These are phyloP conservation scores for Hyposoter dolosus DNA, from an alignment of 2,888 invertebrate genomes.

Conservation along the genomic window DNA sequence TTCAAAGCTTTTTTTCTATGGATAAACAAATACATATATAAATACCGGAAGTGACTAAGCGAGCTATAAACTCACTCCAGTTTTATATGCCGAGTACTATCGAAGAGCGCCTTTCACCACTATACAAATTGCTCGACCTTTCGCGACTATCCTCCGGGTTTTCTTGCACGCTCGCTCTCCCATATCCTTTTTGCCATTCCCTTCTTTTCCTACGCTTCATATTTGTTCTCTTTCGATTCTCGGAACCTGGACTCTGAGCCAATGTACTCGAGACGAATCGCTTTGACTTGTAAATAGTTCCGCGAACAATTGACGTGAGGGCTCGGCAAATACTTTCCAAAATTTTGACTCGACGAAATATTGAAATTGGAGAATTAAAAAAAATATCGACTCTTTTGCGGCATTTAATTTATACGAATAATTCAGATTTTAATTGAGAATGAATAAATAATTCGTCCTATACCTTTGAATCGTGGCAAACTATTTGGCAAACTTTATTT, in stretches of 20 bases:
- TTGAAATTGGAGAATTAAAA: not conserved
- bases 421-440: not conserved
- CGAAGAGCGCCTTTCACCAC: conserved; percentile 64
- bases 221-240: not conserved
- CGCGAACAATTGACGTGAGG: not conserved
- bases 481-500: not conserved
- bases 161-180: not conserved
- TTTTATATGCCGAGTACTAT: conserved; percentile 37
- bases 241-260: not conserved
- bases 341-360: not conserved
- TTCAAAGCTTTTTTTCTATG: conserved; percentile 15
- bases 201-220: not conserved
- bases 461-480: not conserved
- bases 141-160: conserved; percentile 40
- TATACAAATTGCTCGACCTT: conserved; percentile 63
- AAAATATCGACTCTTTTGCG: not conserved
- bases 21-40: not conserved
- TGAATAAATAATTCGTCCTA: not conserved
- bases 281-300: not conserved
- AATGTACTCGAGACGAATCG: not conserved
- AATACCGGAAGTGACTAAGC: conserved; percentile 58
- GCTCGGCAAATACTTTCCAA: not conserved
- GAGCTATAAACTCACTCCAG: conserved; percentile 53
- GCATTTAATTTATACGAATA: not conserved
- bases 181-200: not conserved